A percentile compares a stretch with the other conserved stretches of the same genome.
phyloP scores from a whole-genome alignment of 23 tunicate species.

The Pegea sp. region DNA sequence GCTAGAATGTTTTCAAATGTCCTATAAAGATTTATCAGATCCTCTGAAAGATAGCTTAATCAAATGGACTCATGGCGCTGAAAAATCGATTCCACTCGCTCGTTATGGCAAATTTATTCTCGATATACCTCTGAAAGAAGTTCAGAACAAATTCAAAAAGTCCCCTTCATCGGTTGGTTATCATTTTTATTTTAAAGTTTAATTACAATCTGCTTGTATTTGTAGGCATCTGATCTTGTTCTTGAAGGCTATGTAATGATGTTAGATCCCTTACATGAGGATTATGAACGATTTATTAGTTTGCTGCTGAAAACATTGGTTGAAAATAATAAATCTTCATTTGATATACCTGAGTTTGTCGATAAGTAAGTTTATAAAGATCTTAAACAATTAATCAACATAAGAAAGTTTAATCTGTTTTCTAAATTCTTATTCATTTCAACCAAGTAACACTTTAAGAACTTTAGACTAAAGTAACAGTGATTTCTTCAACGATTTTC shows the following conservation, averaged over 20 bases:
- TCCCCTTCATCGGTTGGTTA: too few species aligned
- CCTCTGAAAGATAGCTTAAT: constrained; percentile 1
- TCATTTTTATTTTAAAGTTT: too few species aligned
- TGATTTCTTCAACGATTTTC: too few species aligned
- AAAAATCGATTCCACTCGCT: constrained; percentile 1
- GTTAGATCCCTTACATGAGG: constrained; percentile 4
- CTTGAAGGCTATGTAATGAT: neutral
- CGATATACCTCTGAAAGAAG: constrained; percentile 3
- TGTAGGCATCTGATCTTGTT: constrained; percentile 3
- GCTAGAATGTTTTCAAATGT: constrained; percentile 13
- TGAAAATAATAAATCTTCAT: neutral
- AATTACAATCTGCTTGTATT: too few species aligned
- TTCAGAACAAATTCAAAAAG: neutral
- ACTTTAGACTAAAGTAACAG: too few species aligned
- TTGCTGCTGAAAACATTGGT: neutral
- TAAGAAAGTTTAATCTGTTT: too few species aligned
- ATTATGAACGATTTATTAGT: neutral
- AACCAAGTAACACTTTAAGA: too few species aligned
- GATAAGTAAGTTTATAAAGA: constrained; percentile 14
- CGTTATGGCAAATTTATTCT: constrained; percentile 8
- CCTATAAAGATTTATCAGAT: constrained; percentile 8
- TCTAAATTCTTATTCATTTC: too few species aligned
- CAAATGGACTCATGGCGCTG: constrained; percentile 8
- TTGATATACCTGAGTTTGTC: constrained; percentile 1
- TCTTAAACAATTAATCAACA: too few species aligned